phyloP scores from a whole-genome alignment of 2,113 vertebrate genomes.

The Strix uralensis region DNA sequence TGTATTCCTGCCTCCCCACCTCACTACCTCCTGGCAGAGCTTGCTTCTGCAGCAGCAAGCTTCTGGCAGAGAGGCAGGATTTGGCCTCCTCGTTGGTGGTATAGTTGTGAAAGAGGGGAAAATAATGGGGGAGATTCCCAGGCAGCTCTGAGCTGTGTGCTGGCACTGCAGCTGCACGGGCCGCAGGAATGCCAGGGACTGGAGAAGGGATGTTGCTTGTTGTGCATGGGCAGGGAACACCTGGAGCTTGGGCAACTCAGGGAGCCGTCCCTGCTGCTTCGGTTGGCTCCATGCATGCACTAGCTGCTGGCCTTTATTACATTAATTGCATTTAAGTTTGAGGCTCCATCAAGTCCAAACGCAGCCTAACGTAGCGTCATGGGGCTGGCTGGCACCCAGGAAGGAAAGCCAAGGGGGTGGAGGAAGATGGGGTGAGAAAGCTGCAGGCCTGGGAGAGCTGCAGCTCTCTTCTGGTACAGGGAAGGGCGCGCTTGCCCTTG shows the following conservation, averaged over 20 bases:
- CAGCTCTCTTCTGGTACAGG: not conserved
- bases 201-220: not conserved
- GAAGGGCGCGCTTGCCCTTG: not conserved
- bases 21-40: not conserved
- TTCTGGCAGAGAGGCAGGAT: not conserved
- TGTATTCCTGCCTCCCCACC: not conserved
- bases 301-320: not conserved
- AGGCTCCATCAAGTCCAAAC: constrained; percentile 50
- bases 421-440: not conserved
- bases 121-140: not conserved
- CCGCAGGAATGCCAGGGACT: not conserved
- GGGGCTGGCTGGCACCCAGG: constrained; percentile 63
- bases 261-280: not conserved
- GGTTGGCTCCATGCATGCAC: not conserved
- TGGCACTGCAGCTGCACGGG: not conserved
- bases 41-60: not conserved
- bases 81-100: not conserved
- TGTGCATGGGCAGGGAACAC: not conserved
- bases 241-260: not conserved
- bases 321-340: not conserved
- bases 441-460: not conserved
- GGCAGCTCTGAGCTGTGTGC: not conserved
- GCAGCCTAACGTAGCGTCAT: not conserved
- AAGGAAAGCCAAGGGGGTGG: not conserved
- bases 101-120: constrained; percentile 2